Evolutionary conservation across 2,888 invertebrate species (phyloP).

Genomic region (Mimas tiliae): DNA sequence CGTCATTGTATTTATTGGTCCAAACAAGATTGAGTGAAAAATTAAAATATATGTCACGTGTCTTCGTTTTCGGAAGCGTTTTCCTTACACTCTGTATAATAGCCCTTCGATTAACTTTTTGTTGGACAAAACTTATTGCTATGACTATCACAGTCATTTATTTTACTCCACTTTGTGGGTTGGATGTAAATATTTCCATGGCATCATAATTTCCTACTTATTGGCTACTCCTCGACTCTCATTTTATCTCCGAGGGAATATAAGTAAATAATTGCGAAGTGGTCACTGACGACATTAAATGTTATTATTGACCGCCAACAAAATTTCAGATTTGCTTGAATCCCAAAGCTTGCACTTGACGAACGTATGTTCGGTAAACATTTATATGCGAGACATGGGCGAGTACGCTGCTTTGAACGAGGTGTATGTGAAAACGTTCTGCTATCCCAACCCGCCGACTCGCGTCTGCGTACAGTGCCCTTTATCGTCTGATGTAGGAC

Average conservation of each 20-base stretch:
- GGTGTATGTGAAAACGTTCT: conserved; percentile 90
- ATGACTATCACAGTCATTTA: neutral
- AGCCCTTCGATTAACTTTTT: too few relatives aligned
- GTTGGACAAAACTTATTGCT: neutral
- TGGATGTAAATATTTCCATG: neutral
- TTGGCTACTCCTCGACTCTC: neutral
- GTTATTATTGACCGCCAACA: neutral
- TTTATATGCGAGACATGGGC: conserved; percentile 93
- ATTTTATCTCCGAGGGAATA: too few relatives aligned
- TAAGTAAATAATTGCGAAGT: neutral
- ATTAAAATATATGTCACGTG: too few relatives aligned
- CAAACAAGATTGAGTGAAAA: too few relatives aligned
- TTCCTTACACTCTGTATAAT: too few relatives aligned
- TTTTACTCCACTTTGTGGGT: neutral
- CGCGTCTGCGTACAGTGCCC: conserved; percentile 94
- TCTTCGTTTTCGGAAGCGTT: too few relatives aligned
- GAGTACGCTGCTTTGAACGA: conserved; percentile 91
- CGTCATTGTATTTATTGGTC: too few relatives aligned
- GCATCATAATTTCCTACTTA: neutral
- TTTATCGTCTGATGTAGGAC: conserved; percentile 87
- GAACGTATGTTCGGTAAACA: conserved; percentile 92
- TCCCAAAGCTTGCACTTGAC: conserved; percentile 80
- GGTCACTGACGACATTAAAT: neutral
- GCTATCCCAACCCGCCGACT: conserved; percentile 92
- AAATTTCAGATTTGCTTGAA: conserved; percentile 78